Base-by-base conservation (phyloP, 2,888 invertebrate genomes). In the Drosophila ochracea region DNA sequence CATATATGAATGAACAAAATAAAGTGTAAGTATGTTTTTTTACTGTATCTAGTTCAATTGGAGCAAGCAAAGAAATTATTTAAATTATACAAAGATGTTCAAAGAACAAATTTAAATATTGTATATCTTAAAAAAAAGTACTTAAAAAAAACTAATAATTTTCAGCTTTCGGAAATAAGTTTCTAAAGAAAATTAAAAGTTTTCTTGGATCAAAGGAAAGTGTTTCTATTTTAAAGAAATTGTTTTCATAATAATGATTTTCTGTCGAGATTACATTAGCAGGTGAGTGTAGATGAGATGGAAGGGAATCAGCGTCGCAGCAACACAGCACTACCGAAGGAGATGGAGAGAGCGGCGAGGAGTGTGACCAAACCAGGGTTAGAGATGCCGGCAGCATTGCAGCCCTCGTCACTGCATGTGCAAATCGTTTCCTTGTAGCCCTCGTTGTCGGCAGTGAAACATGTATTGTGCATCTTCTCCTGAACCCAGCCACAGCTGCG, bases 391-490 rank as follows among this genome's bases (percentile, higher is more conserved):
- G 92, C 91, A 10, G 89, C 89, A 70, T 96, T 96, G 84, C 96
- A 96, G 54, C 94, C 95, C 78, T 96, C 95, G 0, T 91, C 79
- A 92, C 94, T 95, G 91, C 96, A 96, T 81, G 95, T 94, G 89
- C 96, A 96, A 71, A 95, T 95, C 0, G 93, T 94, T 90, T 95
- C 95, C 21, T 94, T 92, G 84, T 95, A 95, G 87, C 95, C 96
- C 71, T 95, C 95, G 59, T 95, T 95, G 91, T 95, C 95, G 0
- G 94, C 94, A 68, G 94, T 94, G 90, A 95, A 95, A 90, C 96
- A 96, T 25, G 93, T 93, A 37, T 92, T 93, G 7, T 78, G 83
- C 5, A 58, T 10, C 58, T 73, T 81, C 66, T 89, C 86, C 64
- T 64, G 50, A 5, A 91, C 72, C 95, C 95, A 96, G 59, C 96